Base-by-base conservation (phyloP, 2,888 invertebrate species). In the Odontothrips loti region DNA sequence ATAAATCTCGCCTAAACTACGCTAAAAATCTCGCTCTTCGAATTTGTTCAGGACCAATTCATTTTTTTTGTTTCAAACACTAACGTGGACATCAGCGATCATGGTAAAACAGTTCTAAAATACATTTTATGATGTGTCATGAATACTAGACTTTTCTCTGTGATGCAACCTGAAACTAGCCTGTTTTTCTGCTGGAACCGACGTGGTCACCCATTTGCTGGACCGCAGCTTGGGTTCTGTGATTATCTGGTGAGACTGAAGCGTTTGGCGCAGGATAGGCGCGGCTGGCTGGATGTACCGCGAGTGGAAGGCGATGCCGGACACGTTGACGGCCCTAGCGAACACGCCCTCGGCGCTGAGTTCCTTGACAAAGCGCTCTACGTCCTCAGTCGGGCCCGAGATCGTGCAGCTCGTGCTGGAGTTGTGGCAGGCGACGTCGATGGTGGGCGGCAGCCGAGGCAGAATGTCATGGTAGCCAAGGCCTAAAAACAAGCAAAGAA, bases 131-230 rank as follows among this genome's bases (percentile, higher is more conserved):
- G n/a, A n/a, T n/a, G n/a, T n/a, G n/a, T n/a, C n/a, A n/a, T n/a
- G n/a, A n/a, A n/a, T n/a, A n/a, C n/a, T n/a, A n/a, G n/a, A n/a
- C n/a, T n/a, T n/a, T n/a, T n/a, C n/a, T n/a, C n/a, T n/a, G n/a
- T n/a, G n/a, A n/a, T n/a, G n/a, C n/a, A n/a, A n/a, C n/a, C n/a
- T n/a, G n/a, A n/a, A n/a, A n/a, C n/a, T n/a, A n/a, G n/a, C n/a
- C n/a, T n/a, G n/a, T n/a, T n/a, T n/a, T n/a, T n/a, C 8, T 84
- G 90, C 89, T 80, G 94, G 93, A 1, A 96, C 90, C 0, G 96
- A 96, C 0, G 95, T 93, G 82, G 96, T 96, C 11, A 97, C 87
- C 98, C 98, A 98, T 82, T 92, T 92, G 0, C 89, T 86, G 0
- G 94, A 92, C 29, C 97, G 90, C 1, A 88, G 86, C 84, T 92